These are phyloP conservation scores for Diorhabda elongata DNA, from an alignment of 1,140 invertebrate genomes.

Conservation along the genomic window DNA sequence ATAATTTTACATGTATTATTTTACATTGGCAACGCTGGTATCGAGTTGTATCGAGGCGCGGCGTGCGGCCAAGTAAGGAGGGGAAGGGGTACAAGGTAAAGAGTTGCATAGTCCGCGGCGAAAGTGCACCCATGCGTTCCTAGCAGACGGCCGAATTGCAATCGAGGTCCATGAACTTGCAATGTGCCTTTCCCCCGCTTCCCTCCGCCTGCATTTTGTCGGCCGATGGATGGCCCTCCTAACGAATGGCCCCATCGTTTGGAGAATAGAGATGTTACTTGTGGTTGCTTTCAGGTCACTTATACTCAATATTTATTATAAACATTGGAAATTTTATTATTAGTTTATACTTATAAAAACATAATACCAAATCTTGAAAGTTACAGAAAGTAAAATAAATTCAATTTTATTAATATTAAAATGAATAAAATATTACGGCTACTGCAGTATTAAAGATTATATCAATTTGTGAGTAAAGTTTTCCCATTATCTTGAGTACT, in stretches of 20 bases:
- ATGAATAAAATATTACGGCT: too few species aligned
- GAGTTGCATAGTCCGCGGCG: slow-evolving; percentile 42
- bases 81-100: slow-evolving; percentile 28
- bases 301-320: neutral
- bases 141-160: slow-evolving; percentile 48
- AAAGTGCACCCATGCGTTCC: slow-evolving; percentile 47
- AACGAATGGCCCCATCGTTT: slow-evolving; percentile 32
- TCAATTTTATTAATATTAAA: too few species aligned
- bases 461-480: too few species aligned
- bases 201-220: slow-evolving; percentile 16
- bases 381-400: too few species aligned
- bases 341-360: too few species aligned
- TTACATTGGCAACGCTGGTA: neutral
- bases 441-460: too few species aligned
- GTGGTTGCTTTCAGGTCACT: slow-evolving; percentile 11
- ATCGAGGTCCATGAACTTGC: slow-evolving; percentile 41
- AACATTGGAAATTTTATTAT: too few species aligned
- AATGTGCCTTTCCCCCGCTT: slow-evolving; percentile 11
- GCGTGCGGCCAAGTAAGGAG: neutral
- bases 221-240: slow-evolving; percentile 6
- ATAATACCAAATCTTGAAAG: too few species aligned
- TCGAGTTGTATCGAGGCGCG: neutral
- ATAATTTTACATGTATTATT: too few species aligned
- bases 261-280: slow-evolving; percentile 9
- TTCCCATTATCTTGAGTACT: too few species aligned